Conservation (phyloP, 2,888 invertebrate genomes). For the Rosalia funebris region DNA sequence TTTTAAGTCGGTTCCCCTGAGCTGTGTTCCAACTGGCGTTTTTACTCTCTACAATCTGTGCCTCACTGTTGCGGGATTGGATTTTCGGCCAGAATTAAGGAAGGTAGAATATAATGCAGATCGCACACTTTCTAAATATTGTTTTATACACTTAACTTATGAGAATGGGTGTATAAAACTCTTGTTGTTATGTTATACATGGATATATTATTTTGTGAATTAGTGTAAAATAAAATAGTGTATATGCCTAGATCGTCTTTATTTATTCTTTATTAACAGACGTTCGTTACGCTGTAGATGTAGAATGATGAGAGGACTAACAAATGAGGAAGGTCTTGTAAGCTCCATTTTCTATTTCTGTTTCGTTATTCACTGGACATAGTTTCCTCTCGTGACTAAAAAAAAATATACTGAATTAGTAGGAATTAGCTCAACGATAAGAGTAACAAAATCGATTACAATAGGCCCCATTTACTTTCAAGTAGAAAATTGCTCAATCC, state of each 20-base stretch:
- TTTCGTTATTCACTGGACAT: slow-evolving; percentile 46
- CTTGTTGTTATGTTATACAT: slow-evolving; percentile 55
- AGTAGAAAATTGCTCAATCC: too few relatives aligned
- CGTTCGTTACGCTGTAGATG: neutral
- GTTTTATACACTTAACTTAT: slow-evolving; percentile 37
- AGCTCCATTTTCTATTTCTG: slow-evolving; percentile 51
- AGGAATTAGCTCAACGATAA: too few relatives aligned
- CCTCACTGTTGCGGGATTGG: slow-evolving; percentile 31
- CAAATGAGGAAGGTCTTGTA: slow-evolving; percentile 47
- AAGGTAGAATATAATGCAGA: slow-evolving; percentile 33
- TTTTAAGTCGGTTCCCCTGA: neutral
- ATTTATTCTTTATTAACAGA: neutral
- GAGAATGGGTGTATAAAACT: slow-evolving; percentile 38
- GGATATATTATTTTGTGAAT: slow-evolving; percentile 63
- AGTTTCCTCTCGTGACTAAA: slow-evolving; percentile 44
- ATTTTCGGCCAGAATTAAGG: slow-evolving; percentile 18
- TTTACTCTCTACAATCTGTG: slow-evolving; percentile 34
- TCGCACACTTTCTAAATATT: slow-evolving; percentile 45
- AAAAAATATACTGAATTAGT: too few relatives aligned
- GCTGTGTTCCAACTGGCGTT: slow-evolving; percentile 12
- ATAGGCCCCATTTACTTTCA: too few relatives aligned
- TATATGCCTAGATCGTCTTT: slow-evolving; percentile 50
- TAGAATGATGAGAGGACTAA: neutral
- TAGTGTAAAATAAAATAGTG: slow-evolving; percentile 62
- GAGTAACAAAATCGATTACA: too few relatives aligned